phyloP scores from a whole-genome alignment of 2,888 invertebrate genomes.

The Pachycephus smyrnensis region DNA sequence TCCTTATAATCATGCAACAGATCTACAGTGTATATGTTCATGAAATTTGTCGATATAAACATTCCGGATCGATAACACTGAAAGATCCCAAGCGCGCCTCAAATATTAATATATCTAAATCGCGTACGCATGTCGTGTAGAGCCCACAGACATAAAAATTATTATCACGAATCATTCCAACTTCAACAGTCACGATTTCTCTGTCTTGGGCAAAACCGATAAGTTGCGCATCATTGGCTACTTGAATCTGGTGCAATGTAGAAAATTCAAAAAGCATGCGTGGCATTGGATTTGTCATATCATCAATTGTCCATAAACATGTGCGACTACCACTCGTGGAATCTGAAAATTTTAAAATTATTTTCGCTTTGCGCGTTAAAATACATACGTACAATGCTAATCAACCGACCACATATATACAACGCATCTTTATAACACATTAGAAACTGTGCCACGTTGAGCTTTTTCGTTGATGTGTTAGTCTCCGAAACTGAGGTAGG shows the following conservation, averaged over 20 bases:
- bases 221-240: slow-evolving; percentile 30
- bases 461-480: no score
- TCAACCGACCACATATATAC: slow-evolving; percentile 24
- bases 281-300: background rate
- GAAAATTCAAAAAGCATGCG: background rate
- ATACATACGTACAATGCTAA: no score
- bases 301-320: background rate
- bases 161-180: slow-evolving; percentile 20
- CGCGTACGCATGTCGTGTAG: background rate
- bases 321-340: background rate
- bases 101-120: slow-evolving; percentile 13
- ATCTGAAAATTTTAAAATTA: background rate
- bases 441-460: no score
- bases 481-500: background rate
- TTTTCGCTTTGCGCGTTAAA: background rate
- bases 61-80: slow-evolving; percentile 41
- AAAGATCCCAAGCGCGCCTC: slow-evolving; percentile 36
- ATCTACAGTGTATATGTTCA: no score
- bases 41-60: no score
- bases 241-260: slow-evolving; percentile 24
- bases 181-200: slow-evolving; percentile 27
- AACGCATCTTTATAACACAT: slow-evolving; percentile 14
- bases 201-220: slow-evolving; percentile 29
- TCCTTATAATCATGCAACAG: no score
- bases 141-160: background rate